Base-by-base conservation (phyloP, 1,140 invertebrate genomes). In the Adoxophyes honmai region DNA sequence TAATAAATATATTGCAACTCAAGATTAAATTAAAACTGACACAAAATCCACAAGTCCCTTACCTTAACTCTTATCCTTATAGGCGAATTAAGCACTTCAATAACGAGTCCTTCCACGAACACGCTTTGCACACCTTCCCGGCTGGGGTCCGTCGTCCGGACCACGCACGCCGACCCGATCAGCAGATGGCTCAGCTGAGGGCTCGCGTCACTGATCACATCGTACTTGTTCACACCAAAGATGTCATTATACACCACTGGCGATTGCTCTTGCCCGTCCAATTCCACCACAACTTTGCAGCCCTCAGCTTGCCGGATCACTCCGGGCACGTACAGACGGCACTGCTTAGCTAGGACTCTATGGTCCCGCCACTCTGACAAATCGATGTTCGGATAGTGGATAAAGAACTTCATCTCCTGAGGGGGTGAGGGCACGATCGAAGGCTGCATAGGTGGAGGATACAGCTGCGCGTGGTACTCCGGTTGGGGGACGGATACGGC, bases 151-250 rank as follows among this genome's bases (percentile, higher is more conserved):
- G 78, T 78, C 68, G 82, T 88, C 68, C 91, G 90, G 21, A 92
- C 91, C 18, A 94, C 94, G 91, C 84, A 78, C 73, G 91, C 60
- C 9, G 79, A 87, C 5, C 84, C 83, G 6, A 78, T 73, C 57
- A 71, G 65, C 42, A 96, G 90, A 78, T 96, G 94, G 44, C 92
- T 93, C 55, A 94, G 91, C 66, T 95, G 94, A 33, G 98, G 98
- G 83, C 96, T 95, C 64, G 97, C 96, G 87, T 99, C 97, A 81
- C 96, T 94, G 68, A 99, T 97, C 68, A 99, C 93, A 86, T 98
- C 95, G 82, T 92, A 95, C 78, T 95, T 95, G 66, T 94, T 93
- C 64, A 91, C 89, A 71, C 93, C 94, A 69, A 97, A 92, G 57
- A 95, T 91, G 84, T 95, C 93, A 80, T 85, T 90, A 73, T 93